Evolutionary conservation across 2,113 vertebrate genomes (phyloP), one percentile per base, ranked within the genome.

Genomic region (Blennius ocellaris): DNA sequence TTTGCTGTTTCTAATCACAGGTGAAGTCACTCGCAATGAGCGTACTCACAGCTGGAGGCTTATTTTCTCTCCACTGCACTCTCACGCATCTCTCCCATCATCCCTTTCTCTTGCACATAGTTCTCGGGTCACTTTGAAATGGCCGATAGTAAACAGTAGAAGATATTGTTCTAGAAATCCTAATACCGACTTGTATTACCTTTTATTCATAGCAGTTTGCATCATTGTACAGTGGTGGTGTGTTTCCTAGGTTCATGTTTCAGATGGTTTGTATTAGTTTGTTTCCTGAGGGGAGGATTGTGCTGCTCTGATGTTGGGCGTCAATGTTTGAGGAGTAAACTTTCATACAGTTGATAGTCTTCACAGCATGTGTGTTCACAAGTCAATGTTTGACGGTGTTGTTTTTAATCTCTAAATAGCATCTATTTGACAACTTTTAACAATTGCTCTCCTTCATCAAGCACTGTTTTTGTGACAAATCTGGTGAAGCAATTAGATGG

Each of bases 11-110:
- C 73, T n/a, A 62, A 65, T 69, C 69, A 14, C 51, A 50, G 63
- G 80, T 90, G 83, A 91, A 68, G 91, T 92, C 84, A 84, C 69
- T 40, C 52, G 58, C 76, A 30, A 60, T 65, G 44, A 86, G 80
- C 37, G 11, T 57, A 40, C 48, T 64, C 68, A 63, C 70, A 68
- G 83, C 80, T 83, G 75, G 72, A 85, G 84, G 75, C 70, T 53
- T n/a, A 49, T 69, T 40, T 50, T 39, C 0, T 69, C n/a, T 8
- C 14, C 2, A 0, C 6, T 11, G 47, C 55, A 56, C 41, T 47
- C 60, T 73, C 50, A 36, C 14, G 16, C 63, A 65, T 50, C 55
- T 50, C 55, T 44, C 65, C 80, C 52, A n/a, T n/a, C n/a, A n/a
- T n/a, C n/a, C n/a, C n/a, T n/a, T n/a, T n/a, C n/a, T n/a, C 69